These are phyloP conservation scores for Papilio demoleus DNA, from an alignment of 2,888 invertebrate species.

Conservation along the genomic window DNA sequence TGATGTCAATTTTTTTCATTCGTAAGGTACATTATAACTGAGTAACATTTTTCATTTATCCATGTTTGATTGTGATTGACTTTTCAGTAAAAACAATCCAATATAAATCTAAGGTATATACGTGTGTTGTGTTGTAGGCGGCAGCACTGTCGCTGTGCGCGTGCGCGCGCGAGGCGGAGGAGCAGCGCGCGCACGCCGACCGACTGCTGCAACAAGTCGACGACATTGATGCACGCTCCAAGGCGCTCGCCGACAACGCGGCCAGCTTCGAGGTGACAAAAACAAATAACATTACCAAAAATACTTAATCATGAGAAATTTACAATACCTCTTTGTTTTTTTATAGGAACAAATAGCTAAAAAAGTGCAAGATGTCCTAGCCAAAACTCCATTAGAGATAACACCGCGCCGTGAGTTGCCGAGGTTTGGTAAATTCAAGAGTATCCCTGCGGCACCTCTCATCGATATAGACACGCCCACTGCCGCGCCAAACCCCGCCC, in stretches of 20 bases:
- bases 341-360: conserved; percentile 88
- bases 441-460: conserved; percentile 59
- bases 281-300: not conserved
- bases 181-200: conserved; percentile 88
- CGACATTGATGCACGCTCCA: conserved; percentile 85
- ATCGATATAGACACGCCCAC: conserved; percentile 57
- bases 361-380: conserved; percentile 88
- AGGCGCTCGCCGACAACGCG: conserved; percentile 87
- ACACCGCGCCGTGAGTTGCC: conserved; percentile 69
- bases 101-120: no score
- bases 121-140: conserved; percentile 57
- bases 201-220: conserved; percentile 86
- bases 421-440: conserved; percentile 61
- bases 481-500: conserved; percentile 27
- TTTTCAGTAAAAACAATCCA: no score
- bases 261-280: conserved; percentile 86
- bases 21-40: no score
- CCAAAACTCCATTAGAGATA: conserved; percentile 88
- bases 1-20: no score
- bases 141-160: conserved; percentile 93
- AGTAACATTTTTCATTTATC: no score
- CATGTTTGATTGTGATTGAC: no score
- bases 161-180: conserved; percentile 92
- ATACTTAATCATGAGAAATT: no score
- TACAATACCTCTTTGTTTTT: conserved; percentile 23